Evolutionary conservation across 2,113 vertebrate genomes (phyloP).

Genomic region (Montifringilla adamsi): DNA sequence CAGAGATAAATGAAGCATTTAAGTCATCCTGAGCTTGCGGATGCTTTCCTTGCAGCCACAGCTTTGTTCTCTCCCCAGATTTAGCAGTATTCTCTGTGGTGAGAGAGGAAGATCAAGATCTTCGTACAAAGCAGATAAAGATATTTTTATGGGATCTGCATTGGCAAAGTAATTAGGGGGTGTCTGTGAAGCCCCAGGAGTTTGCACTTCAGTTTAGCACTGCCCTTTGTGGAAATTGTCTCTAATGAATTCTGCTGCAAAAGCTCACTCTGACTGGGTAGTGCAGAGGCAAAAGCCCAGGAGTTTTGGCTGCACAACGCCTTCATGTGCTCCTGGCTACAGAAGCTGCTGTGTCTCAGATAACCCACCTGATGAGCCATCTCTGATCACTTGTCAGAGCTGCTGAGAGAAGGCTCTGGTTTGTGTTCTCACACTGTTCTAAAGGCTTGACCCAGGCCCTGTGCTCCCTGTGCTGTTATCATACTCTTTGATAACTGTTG

Average conservation of each 20-base stretch:
- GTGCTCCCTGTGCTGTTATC: neutral
- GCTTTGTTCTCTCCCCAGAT: neutral
- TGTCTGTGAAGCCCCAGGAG: neutral
- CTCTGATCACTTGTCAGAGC: neutral
- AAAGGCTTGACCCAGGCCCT: neutral
- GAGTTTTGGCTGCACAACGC: neutral
- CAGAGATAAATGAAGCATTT: conserved; percentile 13
- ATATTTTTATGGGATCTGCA: neutral
- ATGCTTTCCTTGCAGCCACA: neutral
- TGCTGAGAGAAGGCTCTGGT: neutral
- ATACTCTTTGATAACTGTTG: neutral
- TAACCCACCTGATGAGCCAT: neutral
- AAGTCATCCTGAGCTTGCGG: neutral
- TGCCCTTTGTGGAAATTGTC: neutral
- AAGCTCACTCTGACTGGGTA: neutral
- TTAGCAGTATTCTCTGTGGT: neutral
- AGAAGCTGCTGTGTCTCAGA: neutral
- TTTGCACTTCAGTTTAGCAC: neutral
- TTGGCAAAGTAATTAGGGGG: neutral
- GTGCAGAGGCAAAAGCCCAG: neutral
- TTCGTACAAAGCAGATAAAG: neutral
- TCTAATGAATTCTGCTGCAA: neutral
- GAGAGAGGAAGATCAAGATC: neutral
- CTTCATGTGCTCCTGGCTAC: neutral
- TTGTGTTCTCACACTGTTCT: neutral